Evolutionary conservation across 2,888 invertebrate species (phyloP).

Genomic region (Taenaris catops): DNA sequence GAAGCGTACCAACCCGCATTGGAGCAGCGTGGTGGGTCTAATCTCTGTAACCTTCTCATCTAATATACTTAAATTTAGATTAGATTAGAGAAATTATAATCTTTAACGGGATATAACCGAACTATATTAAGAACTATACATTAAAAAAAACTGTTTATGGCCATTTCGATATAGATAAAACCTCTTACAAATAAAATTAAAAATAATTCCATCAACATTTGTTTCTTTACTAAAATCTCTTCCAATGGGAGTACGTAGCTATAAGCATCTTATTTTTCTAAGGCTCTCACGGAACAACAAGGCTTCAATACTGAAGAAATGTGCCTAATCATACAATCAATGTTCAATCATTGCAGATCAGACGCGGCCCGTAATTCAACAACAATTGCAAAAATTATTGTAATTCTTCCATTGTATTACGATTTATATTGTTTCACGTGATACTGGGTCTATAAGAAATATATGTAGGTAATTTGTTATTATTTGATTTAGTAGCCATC

Average conservation of each 20-base stretch:
- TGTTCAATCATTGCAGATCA: constrained; percentile 40
- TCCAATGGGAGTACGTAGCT: background rate
- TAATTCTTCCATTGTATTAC: constrained; percentile 45
- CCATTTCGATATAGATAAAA: too few relatives aligned
- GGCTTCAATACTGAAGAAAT: constrained; percentile 11
- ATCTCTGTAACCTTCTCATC: too few relatives aligned
- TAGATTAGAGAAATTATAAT: too few relatives aligned
- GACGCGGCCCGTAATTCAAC: constrained; percentile 37
- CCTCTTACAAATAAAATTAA: too few relatives aligned
- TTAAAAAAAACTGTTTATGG: too few relatives aligned
- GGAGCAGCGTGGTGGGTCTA: too few relatives aligned
- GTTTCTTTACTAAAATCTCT: background rate
- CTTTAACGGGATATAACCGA: too few relatives aligned
- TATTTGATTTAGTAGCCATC: background rate
- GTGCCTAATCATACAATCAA: constrained; percentile 34
- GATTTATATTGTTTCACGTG: constrained; percentile 45
- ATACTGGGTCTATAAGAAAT: constrained; percentile 22
- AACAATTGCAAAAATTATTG: constrained; percentile 48
- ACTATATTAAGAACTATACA: too few relatives aligned
- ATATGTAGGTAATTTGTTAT: background rate
- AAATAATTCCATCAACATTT: too few relatives aligned
- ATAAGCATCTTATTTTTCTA: constrained; percentile 3
- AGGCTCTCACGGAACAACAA: constrained; percentile 13
- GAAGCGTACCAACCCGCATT: too few relatives aligned
- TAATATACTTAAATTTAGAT: too few relatives aligned